Base-by-base conservation (phyloP, 2,797 vertebrate species). In the Rhabdomys pumilio region DNA sequence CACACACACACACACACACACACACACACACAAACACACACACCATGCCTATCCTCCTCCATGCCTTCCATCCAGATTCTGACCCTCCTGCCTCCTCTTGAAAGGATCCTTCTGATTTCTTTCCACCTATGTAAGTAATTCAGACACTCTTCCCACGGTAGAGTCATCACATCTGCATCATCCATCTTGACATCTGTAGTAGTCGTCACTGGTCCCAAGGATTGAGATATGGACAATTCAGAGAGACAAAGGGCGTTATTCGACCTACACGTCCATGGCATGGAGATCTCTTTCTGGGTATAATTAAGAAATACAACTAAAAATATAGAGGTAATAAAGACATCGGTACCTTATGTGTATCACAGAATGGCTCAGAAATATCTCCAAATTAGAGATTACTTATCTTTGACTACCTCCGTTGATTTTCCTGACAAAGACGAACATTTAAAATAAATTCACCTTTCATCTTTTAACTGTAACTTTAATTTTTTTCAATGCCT, bases 371-470 rank as follows among this genome's bases (percentile, higher is more conserved):
- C 3, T 50, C 38, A 38, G 84, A 61, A 79, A 53, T 34, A 34
- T 41, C 26, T 15, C 29, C 65, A 92, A 86, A 90, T 89, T 75
- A 83, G n/a, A 94, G 29, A 67, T 5, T 13, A 0, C 0, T 57
- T 38, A 41, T 22, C 41, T 87, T 91, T 81, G 65, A 93, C 83
- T 19, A 38, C 65, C 41, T 61, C 83, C 44, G 87, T 41, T 26
- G 20, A 76, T 87, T 84, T 91, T 94, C 63, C 79, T 91, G 38
- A 75, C 44, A 79, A 34, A 92, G 47, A 73, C 22, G 24, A 77
- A 96, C 93, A 61, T 91, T 95, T 80, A 53, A 83, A 96, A 89
- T 76, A 93, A 96, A 90, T 81, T 50, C 38, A 87, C 9, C 53
- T 57, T 73, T 94, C 86, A 26, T 93, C 47, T 83, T 69, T 55